Evolutionary conservation across 2,888 invertebrate genomes (phyloP).

Genomic region (Erebia epiphron): DNA sequence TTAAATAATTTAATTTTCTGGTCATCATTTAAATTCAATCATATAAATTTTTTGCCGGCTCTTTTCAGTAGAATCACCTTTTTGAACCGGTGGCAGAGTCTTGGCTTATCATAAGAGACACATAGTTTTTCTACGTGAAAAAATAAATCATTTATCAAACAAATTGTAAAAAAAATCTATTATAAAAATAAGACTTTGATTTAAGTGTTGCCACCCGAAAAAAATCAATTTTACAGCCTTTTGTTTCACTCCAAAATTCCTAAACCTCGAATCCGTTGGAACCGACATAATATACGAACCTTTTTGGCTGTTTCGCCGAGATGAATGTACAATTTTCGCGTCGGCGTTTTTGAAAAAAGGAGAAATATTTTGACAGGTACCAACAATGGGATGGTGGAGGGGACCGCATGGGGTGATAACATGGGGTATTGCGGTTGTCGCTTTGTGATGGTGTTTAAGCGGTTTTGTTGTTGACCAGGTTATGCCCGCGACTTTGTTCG

Average conservation of each 20-base stretch:
- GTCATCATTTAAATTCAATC: too few relatives aligned
- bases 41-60: too few relatives aligned
- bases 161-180: too few relatives aligned
- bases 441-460: conserved; percentile 12
- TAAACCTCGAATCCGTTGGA: conserved; percentile 10
- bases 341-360: conserved; percentile 42
- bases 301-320: conserved; percentile 26
- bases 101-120: too few relatives aligned
- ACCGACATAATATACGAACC: conserved; percentile 17
- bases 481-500: too few relatives aligned
- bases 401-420: conserved; percentile 56
- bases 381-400: conserved; percentile 62
- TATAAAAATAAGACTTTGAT: conserved; percentile 15
- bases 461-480: neutral
- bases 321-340: conserved; percentile 39
- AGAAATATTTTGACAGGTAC: conserved; percentile 76
- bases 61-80: too few relatives aligned
- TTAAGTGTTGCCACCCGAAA: conserved; percentile 13
- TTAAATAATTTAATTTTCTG: too few relatives aligned
- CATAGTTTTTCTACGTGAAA: too few relatives aligned
- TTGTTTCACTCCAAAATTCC: conserved; percentile 15
- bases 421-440: conserved; percentile 11
- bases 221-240: conserved; percentile 8
- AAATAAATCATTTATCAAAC: too few relatives aligned
- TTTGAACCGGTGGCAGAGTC: too few relatives aligned